phyloP scores from a whole-genome alignment of 2,888 invertebrate species.

The Seira musarum region DNA sequence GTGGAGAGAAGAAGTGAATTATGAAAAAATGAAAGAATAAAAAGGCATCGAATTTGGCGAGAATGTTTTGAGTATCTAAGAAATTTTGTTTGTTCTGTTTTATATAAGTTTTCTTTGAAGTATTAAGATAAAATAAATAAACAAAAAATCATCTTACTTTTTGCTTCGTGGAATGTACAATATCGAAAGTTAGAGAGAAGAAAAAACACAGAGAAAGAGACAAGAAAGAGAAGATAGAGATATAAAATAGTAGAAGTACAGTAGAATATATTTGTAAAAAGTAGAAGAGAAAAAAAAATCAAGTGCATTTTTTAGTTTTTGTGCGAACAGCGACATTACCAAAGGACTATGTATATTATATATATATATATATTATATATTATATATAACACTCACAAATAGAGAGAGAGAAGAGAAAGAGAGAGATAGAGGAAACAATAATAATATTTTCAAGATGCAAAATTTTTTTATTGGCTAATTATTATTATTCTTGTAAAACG shows the following conservation, averaged over 20 bases:
- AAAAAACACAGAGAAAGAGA: background rate
- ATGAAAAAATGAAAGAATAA: no score
- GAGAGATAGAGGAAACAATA: slow-evolving; percentile 13
- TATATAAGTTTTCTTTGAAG: no score
- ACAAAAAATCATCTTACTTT: background rate
- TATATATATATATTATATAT: background rate
- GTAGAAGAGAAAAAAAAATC: slow-evolving; percentile 2
- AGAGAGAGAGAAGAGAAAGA: slow-evolving; percentile 18
- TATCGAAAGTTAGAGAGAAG: slow-evolving; percentile 14
- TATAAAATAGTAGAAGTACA: slow-evolving; percentile 1
- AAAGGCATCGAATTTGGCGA: no score
- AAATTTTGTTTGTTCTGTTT: no score
- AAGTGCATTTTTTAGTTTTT: slow-evolving; percentile 12
- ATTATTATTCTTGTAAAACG: background rate
- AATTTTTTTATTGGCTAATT: background rate
- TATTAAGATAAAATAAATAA: no score
- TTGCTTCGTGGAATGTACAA: background rate
- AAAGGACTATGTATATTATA: slow-evolving; percentile 3
- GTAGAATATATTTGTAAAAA: background rate
- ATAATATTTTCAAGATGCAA: background rate
- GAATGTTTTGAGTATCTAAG: no score
- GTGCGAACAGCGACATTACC: slow-evolving; percentile 20
- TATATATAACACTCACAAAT: slow-evolving; percentile 23
- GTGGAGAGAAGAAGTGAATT: no score
- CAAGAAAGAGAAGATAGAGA: background rate